Base-by-base conservation (phyloP, 2,888 invertebrate species). In the Sphinx pinastri region DNA sequence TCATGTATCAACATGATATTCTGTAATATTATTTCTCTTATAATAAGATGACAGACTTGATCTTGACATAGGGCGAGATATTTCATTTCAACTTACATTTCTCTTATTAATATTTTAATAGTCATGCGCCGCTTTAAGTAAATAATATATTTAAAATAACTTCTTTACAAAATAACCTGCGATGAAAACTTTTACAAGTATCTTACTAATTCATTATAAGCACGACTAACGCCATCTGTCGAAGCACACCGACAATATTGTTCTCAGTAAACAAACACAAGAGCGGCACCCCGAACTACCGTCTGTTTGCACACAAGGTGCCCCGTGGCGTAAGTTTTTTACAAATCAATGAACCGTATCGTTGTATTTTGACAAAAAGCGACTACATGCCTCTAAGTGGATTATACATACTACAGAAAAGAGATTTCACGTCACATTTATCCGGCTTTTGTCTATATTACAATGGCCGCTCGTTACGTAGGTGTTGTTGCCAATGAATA, bases 361-460 rank as follows among this genome's bases (percentile, higher is more conserved):
- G 78, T 80, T 80, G 81, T 89, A 88, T 89, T 89, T 87, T 88
- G 87, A 89, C 88, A 90, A 91, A 89, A 89, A 87, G 84, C 87
- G 78, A 81, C 87, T 87, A 91, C 92, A 92, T 90, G 87, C 92
- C 90, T 85, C 85, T 94, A 94, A 94, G 94, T 94, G 92, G 94
- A 94, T 94, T 93, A 94, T 84, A 87, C 79, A 76, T 79, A 54
- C 16, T 54, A 54, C 54, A 83, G 77, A 82, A 78, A 84, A 85
- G 82, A 90, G 89, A 92, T 93, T 93, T 92, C 88, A 93, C 92
- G 90, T 89, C 90, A 85, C 90, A 93, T 94, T 93, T 87, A 90
- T 87, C 86, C 87, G 75, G 73, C 72, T 78, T 84, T 92, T 91
- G 91, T 91, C 85, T 90, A 87, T 76, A 71, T 68, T 55, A 89